Conservation (phyloP, 2,113 vertebrate genomes). For the Pelusios castaneus region DNA sequence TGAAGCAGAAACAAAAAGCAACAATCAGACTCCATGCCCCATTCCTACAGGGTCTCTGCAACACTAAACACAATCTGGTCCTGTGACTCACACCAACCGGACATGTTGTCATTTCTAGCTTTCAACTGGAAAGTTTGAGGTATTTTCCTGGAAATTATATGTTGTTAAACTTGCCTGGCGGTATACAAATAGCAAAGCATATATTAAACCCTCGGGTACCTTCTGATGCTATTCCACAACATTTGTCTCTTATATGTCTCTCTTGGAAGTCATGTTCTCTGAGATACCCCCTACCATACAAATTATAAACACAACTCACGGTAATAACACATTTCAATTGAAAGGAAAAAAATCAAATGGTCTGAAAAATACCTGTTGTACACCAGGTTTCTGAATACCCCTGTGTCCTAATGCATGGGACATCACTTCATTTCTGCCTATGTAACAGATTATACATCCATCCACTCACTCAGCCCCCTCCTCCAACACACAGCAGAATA, state of each 20-base stretch:
- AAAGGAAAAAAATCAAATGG: conserved; percentile 19
- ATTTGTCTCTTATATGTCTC: not conserved
- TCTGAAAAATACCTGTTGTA: not conserved
- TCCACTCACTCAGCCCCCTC: not conserved
- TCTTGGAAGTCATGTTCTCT: not conserved
- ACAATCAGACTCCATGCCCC: not conserved
- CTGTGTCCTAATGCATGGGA: not conserved
- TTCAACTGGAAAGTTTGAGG: not conserved
- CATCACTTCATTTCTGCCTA: conserved; percentile 34
- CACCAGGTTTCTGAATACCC: not conserved
- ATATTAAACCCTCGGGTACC: not conserved
- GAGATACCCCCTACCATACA: not conserved
- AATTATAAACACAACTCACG: not conserved
- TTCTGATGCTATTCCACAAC: not conserved
- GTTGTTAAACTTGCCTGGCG: not conserved
- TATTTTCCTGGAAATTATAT: not conserved
- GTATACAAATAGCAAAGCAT: not conserved
- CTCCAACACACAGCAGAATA: conserved; percentile 32
- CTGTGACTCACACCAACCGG: not conserved
- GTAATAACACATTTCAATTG: not conserved
- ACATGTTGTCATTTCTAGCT: not conserved
- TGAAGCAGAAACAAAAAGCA: not conserved
- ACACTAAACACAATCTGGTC: not conserved
- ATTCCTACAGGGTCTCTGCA: not conserved
- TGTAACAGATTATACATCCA: not conserved